Percentiles rank a stretch among this genome's conserved stretches.
Evolutionary conservation across 2,797 vertebrate species (phyloP).

Genomic region (Amblyopsis hoosieri): DNA sequence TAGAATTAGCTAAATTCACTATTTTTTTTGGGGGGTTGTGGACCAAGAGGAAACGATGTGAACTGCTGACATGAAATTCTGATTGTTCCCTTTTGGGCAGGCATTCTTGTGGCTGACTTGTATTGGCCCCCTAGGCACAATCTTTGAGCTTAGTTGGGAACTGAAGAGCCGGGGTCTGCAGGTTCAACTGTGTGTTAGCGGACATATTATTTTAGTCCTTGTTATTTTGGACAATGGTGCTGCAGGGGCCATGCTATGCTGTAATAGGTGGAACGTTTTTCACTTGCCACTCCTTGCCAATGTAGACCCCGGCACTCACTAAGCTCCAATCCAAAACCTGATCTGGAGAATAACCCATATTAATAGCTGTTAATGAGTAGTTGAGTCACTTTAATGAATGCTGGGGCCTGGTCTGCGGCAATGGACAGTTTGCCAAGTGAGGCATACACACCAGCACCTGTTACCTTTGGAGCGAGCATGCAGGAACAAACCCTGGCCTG

Average conservation of each 20-base stretch:
- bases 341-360: conserved; percentile 56
- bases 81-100: conserved; percentile 40
- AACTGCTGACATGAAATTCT: conserved; percentile 59
- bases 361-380: conserved; percentile 67
- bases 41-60: conserved; percentile 41
- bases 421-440: conserved; percentile 31
- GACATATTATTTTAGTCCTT: conserved; percentile 40
- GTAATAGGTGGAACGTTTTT: conserved; percentile 53
- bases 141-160: conserved; percentile 26
- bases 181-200: conserved; percentile 3
- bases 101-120: conserved; percentile 47
- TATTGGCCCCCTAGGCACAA: conserved; percentile 33
- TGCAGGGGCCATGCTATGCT: conserved; percentile 42
- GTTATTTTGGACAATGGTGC: conserved; percentile 43
- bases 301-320: conserved; percentile 16
- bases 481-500: conserved; percentile 6
- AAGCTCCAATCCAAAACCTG: conserved; percentile 41
- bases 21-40: conserved; percentile 36
- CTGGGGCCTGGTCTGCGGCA: conserved; percentile 48
- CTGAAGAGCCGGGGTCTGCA: conserved; percentile 25
- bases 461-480: conserved; percentile 43
- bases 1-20: conserved; percentile 33
- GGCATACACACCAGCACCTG: conserved; percentile 41
- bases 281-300: conserved; percentile 36
- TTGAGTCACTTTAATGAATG: conserved; percentile 71